These are phyloP conservation scores for Polyommatus iphigenia DNA, from an alignment of 2,888 invertebrate genomes.

Conservation along the genomic window DNA sequence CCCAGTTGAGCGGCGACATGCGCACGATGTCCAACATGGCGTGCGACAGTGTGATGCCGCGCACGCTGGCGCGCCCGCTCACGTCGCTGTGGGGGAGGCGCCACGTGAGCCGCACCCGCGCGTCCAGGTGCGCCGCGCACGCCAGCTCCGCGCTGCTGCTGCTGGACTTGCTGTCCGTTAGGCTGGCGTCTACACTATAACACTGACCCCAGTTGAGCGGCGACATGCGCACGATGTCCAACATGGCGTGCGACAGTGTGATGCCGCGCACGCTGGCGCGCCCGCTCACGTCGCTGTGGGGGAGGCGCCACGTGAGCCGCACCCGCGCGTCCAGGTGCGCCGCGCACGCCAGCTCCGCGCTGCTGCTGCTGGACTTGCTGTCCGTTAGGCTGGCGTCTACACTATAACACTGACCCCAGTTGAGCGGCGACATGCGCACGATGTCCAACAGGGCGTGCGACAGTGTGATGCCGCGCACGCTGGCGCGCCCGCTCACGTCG, in stretches of 20 bases:
- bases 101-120: too few relatives aligned
- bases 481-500: slow-evolving; percentile 87
- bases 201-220: slow-evolving; percentile 97
- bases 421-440: slow-evolving; percentile 92
- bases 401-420: slow-evolving; percentile 86
- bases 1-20: too few relatives aligned
- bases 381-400: neutral
- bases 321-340: slow-evolving; percentile 91
- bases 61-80: too few relatives aligned
- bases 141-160: too few relatives aligned
- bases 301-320: slow-evolving; percentile 89
- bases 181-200: too few relatives aligned
- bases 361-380: slow-evolving; percentile 62
- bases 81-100: too few relatives aligned
- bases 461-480: slow-evolving; percentile 89
- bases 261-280: slow-evolving; percentile 91
- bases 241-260: slow-evolving; percentile 90
- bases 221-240: slow-evolving; percentile 93
- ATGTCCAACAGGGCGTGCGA: slow-evolving; percentile 93
- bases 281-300: slow-evolving; percentile 86
- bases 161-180: too few relatives aligned
- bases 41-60: too few relatives aligned
- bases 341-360: slow-evolving; percentile 83
- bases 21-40: too few relatives aligned
- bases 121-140: too few relatives aligned